Conservation (phyloP, 2,888 invertebrate species). For the Catotricha subobsoleta region DNA sequence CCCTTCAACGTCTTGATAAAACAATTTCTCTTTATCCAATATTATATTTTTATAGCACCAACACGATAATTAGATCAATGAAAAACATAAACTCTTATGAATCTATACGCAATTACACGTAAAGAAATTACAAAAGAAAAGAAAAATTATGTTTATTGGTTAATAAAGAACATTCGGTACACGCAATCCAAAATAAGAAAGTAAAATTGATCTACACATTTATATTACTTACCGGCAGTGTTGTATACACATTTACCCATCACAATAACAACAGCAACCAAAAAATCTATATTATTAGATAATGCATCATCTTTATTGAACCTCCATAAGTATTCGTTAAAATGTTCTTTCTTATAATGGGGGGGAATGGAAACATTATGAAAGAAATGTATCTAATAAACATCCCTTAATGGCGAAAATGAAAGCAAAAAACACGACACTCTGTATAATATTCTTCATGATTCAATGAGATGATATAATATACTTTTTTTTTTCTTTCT, state of each 20-base stretch:
- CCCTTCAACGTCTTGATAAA: no score
- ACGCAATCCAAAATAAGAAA: no score
- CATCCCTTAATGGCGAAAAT: constrained; percentile 5
- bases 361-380: neutral
- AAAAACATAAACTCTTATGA: no score
- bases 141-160: no score
- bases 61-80: no score
- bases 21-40: no score
- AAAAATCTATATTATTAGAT: constrained; percentile 7
- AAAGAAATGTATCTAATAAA: constrained; percentile 4
- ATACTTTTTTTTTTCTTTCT: no score
- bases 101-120: no score
- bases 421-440: neutral
- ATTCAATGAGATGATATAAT: constrained; percentile 2
- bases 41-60: no score
- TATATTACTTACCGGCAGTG: neutral
- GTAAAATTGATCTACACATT: no score
- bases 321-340: constrained; percentile 8
- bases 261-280: neutral
- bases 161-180: no score
- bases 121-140: no score
- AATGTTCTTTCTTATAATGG: neutral
- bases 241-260: neutral
- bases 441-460: neutral
- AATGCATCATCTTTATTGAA: constrained; percentile 9